Conservation (phyloP, 2,797 vertebrate genomes). For the Carapus acus region DNA sequence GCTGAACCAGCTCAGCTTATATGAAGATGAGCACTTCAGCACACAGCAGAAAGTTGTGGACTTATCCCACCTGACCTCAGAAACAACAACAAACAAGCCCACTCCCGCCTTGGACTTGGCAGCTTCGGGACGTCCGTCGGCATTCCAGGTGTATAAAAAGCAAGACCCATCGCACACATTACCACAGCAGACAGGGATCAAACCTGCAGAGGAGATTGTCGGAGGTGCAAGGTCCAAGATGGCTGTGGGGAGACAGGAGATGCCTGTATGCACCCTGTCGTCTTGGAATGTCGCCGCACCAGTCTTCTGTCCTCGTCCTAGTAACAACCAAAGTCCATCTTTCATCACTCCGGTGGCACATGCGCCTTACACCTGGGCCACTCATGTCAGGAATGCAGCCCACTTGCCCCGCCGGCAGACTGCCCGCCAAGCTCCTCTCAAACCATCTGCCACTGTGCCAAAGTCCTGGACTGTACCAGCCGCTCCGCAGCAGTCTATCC, state of each 20-base stretch:
- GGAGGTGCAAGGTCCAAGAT: conserved; percentile 49
- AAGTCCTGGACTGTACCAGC: conserved; percentile 64
- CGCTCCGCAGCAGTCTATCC: conserved; percentile 22
- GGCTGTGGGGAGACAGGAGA: conserved; percentile 19
- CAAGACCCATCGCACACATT: conserved; percentile 22
- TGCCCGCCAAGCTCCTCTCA: conserved; percentile 59
- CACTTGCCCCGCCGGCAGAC: conserved; percentile 47
- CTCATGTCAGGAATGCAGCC: conserved; percentile 38
- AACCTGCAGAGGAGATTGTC: conserved; percentile 5
- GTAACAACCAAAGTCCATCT: conserved; percentile 55
- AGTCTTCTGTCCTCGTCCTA: conserved; percentile 68
- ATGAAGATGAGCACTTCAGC: conserved; percentile 18
- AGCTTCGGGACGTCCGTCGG: conserved; percentile 60
- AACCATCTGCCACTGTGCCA: conserved; percentile 66
- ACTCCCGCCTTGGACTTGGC: conserved; percentile 53
- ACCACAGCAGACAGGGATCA: conserved; percentile 6
- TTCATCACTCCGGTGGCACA: conserved; percentile 82
- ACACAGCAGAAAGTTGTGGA: conserved; percentile 43
- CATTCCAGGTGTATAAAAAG: conserved; percentile 73
- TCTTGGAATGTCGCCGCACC: conserved; percentile 80
- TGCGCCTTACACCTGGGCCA: conserved; percentile 68
- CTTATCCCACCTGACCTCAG: conserved; percentile 59
- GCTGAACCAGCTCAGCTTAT: conserved; percentile 47
- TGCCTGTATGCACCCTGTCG: conserved; percentile 20
- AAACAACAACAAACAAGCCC: conserved; percentile 27